These are phyloP conservation scores for Oreochromis tanganicae DNA, from an alignment of 2,113 vertebrate genomes.

Conservation along the genomic window DNA sequence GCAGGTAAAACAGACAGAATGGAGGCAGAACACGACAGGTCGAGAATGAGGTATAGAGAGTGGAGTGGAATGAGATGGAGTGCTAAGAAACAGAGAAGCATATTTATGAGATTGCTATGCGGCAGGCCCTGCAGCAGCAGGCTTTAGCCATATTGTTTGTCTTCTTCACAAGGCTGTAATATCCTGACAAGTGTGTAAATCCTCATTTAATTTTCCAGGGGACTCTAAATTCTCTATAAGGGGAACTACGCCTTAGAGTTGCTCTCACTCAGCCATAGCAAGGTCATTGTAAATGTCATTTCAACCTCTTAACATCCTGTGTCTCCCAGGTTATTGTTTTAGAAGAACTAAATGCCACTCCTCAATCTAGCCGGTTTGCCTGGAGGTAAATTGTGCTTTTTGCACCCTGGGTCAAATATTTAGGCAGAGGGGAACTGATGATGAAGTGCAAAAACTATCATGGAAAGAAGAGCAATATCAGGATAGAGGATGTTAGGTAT, in stretches of 20 bases:
- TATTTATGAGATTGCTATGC: constrained; percentile 23
- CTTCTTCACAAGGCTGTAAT: neutral
- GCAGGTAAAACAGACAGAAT: neutral
- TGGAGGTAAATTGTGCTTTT: neutral
- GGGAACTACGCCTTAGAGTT: neutral
- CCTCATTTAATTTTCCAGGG: constrained; percentile 21
- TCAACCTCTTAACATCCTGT: neutral
- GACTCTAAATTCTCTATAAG: neutral
- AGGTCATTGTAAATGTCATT: neutral
- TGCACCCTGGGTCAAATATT: neutral
- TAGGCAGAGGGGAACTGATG: neutral
- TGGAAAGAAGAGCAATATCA: neutral
- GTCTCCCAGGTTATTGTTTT: neutral
- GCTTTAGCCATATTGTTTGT: neutral
- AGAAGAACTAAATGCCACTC: neutral
- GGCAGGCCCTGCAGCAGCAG: neutral
- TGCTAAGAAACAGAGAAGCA: neutral
- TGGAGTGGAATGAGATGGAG: neutral
- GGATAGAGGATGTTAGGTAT: neutral
- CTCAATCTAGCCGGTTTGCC: neutral
- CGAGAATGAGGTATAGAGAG: neutral
- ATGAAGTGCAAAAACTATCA: neutral
- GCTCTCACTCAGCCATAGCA: neutral
- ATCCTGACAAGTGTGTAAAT: constrained; percentile 32
- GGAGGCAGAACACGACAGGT: neutral